phyloP scores from a whole-genome alignment of 2,113 vertebrate genomes.

The Melanotaenia duboulayi region DNA sequence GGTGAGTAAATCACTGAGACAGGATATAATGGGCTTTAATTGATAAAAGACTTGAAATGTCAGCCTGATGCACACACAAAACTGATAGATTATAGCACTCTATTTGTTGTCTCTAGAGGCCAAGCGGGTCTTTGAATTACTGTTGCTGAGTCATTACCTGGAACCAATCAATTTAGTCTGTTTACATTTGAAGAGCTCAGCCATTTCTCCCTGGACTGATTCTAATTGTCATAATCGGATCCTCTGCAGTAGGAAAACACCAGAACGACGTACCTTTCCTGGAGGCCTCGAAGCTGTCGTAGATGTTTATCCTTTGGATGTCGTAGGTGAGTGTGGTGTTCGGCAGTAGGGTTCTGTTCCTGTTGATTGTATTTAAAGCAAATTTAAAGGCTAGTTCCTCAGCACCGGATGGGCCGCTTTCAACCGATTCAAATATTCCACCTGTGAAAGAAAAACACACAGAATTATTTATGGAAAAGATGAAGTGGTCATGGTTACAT shows the following conservation, averaged over 20 bases:
- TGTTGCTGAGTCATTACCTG: constrained; percentile 73
- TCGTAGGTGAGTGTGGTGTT: constrained; percentile 99
- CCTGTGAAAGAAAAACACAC: constrained; percentile 79
- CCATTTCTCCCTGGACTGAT: constrained; percentile 62
- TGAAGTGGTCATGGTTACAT: neutral
- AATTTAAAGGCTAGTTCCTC: constrained; percentile 99
- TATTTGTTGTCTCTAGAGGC: constrained; percentile 68
- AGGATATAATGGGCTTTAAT: constrained; percentile 67
- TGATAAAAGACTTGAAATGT: constrained; percentile 74
- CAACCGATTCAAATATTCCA: constrained; percentile 98
- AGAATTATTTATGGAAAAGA: neutral
- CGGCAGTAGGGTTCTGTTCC: constrained; percentile 97
- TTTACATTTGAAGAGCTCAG: constrained; percentile 67
- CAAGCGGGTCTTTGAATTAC: constrained; percentile 71
- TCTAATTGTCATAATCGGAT: constrained; percentile 62
- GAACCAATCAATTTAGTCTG: constrained; percentile 77
- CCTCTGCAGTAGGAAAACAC: neutral
- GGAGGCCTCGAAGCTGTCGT: constrained; percentile 99
- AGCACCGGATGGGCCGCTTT: constrained; percentile 95
- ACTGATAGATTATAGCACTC: constrained; percentile 71
- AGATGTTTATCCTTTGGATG: constrained; percentile 99
- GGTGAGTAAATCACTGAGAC: constrained; percentile 50
- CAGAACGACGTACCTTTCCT: constrained; percentile 91
- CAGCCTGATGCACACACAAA: constrained; percentile 59
- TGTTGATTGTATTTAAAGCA: constrained; percentile 99